phyloP scores from a whole-genome alignment of 92 coral and sea anemone species.

The Paragorgia papillata region DNA sequence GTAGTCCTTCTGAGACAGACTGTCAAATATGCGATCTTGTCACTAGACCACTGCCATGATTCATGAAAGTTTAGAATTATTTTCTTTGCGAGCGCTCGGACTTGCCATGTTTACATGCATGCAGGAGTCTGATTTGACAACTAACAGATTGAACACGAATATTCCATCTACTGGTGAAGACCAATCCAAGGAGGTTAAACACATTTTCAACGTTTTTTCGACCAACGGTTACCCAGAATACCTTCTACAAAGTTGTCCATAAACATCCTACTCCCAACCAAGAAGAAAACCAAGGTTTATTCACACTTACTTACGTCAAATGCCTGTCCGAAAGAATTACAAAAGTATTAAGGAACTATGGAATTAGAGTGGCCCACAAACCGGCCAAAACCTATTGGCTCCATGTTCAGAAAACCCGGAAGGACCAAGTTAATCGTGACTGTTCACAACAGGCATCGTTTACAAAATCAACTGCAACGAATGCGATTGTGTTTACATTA shows the following conservation, averaged over 20 bases:
- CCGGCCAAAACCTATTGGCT: background rate
- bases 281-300: background rate
- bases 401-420: slow-evolving; percentile 14
- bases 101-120: too few species aligned
- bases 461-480: slow-evolving; percentile 27
- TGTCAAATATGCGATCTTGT: too few species aligned
- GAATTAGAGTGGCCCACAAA: slow-evolving; percentile 27
- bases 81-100: too few species aligned
- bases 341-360: background rate
- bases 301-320: background rate
- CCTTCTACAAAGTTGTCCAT: too few species aligned
- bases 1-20: too few species aligned
- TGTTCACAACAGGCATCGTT: slow-evolving; percentile 1
- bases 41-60: too few species aligned
- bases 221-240: background rate
- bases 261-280: too few species aligned
- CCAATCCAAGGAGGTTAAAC: slow-evolving; percentile 6
- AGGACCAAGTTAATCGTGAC: slow-evolving; percentile 5
- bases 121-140: too few species aligned
- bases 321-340: background rate
- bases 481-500: slow-evolving; percentile 28
- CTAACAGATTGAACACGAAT: too few species aligned
- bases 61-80: too few species aligned
- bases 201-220: background rate
- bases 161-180: slow-evolving; percentile 48